These are phyloP conservation scores for Petrocephalus schoutedeni DNA, from an alignment of 2,797 vertebrate species.

Conservation along the genomic window DNA sequence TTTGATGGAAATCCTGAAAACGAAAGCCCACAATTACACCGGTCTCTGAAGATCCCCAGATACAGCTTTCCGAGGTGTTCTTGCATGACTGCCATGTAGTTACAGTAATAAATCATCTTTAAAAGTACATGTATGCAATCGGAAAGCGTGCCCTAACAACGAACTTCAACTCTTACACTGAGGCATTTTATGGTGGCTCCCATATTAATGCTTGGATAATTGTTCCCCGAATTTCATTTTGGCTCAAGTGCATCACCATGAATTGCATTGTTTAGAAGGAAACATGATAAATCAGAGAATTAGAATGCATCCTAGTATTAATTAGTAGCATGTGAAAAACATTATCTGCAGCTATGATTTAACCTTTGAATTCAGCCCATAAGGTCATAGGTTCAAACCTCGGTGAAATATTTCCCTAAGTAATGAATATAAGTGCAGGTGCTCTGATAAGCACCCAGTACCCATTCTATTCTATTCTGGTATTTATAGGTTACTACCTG, in stretches of 20 bases:
- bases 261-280: background rate
- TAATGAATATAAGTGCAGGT: background rate
- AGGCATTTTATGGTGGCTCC: background rate
- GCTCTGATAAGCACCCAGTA: background rate
- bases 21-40: background rate
- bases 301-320: background rate
- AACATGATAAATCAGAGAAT: background rate
- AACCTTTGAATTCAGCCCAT: background rate
- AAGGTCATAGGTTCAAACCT: background rate
- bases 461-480: background rate
- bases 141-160: slow-evolving; percentile 1
- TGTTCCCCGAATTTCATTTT: background rate
- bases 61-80: background rate
- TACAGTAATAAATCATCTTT: slow-evolving; percentile 19
- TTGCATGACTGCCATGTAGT: background rate
- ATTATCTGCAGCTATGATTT: background rate
- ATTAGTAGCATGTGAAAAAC: background rate
- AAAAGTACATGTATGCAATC: background rate
- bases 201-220: slow-evolving; percentile 2
- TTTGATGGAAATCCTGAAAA: background rate
- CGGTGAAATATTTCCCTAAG: background rate
- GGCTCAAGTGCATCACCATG: background rate
- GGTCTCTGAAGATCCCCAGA: background rate
- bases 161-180: background rate
- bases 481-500: background rate